Evolutionary conservation across 1,140 invertebrate genomes (phyloP).

Genomic region (Ylistrum balloti): DNA sequence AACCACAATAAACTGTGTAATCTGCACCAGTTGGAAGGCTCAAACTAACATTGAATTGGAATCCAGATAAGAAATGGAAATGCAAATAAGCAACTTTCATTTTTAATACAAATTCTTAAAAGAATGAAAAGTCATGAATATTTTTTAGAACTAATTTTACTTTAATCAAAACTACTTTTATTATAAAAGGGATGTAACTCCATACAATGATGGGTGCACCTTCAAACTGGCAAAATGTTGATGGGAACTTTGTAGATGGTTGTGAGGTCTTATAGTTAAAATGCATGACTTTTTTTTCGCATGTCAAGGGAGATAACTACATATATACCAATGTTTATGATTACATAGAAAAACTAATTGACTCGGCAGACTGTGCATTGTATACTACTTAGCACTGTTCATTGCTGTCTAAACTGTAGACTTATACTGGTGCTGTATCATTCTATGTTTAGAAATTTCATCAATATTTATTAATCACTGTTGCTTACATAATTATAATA

Average conservation of each 20-base stretch:
- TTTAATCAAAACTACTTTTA: background rate
- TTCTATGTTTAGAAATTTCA: constrained; percentile 32
- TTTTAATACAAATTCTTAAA: background rate
- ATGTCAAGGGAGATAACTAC: constrained; percentile 24
- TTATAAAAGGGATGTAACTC: background rate
- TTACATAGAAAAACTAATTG: background rate
- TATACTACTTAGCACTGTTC: constrained; percentile 34
- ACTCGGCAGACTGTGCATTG: constrained; percentile 2
- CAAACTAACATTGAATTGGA: background rate
- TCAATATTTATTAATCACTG: constrained; percentile 40
- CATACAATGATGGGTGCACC: background rate
- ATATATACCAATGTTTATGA: background rate
- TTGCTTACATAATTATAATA: constrained; percentile 39
- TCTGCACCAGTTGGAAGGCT: constrained; percentile 6
- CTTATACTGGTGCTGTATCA: constrained; percentile 29
- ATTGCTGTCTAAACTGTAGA: constrained; percentile 17
- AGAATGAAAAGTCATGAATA: background rate
- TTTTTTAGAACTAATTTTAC: background rate
- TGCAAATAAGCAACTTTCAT: too few species aligned
- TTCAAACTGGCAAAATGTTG: constrained; percentile 24
- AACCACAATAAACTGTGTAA: background rate
- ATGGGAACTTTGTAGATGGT: constrained; percentile 13
- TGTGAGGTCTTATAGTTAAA: background rate
- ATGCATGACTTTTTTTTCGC: constrained; percentile 13
- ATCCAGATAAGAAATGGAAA: background rate